Evolutionary conservation across 2,113 vertebrate species (phyloP), one percentile per base, ranked within the genome.

Genomic region (Ailuropoda melanoleuca): DNA sequence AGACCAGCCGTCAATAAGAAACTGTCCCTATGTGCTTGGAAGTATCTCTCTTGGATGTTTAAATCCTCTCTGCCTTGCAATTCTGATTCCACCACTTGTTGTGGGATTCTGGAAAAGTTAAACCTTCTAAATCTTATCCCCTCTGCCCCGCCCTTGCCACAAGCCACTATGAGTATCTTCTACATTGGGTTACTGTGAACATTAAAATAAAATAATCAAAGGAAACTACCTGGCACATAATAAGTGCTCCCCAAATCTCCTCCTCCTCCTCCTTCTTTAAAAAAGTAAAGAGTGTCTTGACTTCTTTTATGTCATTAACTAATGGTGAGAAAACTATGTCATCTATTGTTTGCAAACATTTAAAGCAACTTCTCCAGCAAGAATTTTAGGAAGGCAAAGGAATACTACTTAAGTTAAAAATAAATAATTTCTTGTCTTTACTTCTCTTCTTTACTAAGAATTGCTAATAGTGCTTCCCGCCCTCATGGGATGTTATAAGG

Each of bases 331-430:
- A 97, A 82, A 48, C 4, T 21, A 80, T 74, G 19, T 43, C 6
- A 68, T 78, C 66, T 24, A 39, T 74, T 87, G 37, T 74, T 96
- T 83, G 37, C 64, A 86, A 86, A 95, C 26, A 70, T 19, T 83
- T 83, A 68, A 56, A 64, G 72, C 8, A 31, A 12, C 34, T 83
- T 92, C 62, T 90, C 8, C 24, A 37, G 64, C 37, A 77, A 89
- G n/a, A 56, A 31, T 75, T 87, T 95, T 87, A 95, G 70, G 31
- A 95, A 95, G 12, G 15, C 80, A 78, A 90, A 94, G 55, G 39
- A 70, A 11, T 14, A 43, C 19, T 83, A 75, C 58, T 95, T 87
- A 81, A 39, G 56, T 84, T 46, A 93, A 55, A 31, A 84, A 81
- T 62, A 48, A 72, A 26, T 56, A 10, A 80, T 46, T 66, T 93